Evolutionary conservation across 2,113 vertebrate genomes (phyloP).

Genomic region (Irena cyanogastra): DNA sequence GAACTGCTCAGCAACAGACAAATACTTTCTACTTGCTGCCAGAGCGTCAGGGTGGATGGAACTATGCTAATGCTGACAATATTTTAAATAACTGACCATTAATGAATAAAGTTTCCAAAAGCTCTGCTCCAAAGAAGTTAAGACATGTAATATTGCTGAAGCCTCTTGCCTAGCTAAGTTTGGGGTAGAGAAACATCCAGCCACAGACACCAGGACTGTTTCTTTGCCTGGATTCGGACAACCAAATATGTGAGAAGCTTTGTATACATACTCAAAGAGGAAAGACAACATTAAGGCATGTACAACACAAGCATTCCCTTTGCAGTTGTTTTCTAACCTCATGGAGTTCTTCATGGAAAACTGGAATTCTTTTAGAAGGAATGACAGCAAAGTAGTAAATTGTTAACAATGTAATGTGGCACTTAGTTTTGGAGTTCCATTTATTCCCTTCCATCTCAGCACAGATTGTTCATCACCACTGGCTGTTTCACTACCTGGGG

Average conservation of each 20-base stretch:
- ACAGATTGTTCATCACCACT: neutral
- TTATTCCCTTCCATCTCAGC: neutral
- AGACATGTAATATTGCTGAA: fast-evolving
- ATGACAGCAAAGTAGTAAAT: neutral
- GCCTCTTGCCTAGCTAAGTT: neutral
- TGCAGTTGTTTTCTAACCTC: neutral
- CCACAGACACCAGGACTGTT: neutral
- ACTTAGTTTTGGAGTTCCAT: neutral
- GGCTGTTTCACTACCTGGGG: neutral
- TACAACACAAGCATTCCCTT: neutral
- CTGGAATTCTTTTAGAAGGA: neutral
- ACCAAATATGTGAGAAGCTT: neutral
- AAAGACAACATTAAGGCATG: neutral
- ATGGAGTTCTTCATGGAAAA: neutral
- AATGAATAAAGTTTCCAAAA: neutral
- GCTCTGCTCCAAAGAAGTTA: neutral
- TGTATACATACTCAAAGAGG: neutral
- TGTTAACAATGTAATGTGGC: neutral
- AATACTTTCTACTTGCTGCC: neutral
- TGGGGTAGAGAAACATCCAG: neutral
- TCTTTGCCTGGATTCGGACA: neutral
- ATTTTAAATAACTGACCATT: neutral
- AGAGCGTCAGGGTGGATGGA: neutral
- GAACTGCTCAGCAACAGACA: neutral
- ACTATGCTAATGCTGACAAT: neutral